Evolutionary conservation across 2,797 vertebrate species (phyloP), one percentile per base, ranked within the genome.

Genomic region (Sebastes nivosus): DNA sequence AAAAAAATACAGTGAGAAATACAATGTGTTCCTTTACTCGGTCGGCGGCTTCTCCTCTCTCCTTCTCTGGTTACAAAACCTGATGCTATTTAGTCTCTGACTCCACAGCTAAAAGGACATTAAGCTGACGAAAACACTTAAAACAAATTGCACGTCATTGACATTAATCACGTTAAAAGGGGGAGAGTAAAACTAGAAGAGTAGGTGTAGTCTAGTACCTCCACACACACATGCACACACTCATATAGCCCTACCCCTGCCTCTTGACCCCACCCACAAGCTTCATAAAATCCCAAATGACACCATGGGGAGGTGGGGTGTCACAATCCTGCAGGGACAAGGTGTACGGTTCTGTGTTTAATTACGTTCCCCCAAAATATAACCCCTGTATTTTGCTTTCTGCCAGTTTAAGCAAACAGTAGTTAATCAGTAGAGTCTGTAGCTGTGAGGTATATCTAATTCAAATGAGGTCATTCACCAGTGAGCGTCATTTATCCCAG

Each of bases 401-500:
- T 80, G 67, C 50, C 79, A 79, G 67, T 81, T 84, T 80, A 64
- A 82, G 58, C 79, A 83, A 87, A 86, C 34, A 67, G 6, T 14
- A 32, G 60, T 68, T 79, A 79, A 84, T 86, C 79, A 81, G 68
- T 79, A 58, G 34, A 89, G 80, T 75, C 29, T 12, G 65, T 61
- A 60, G 61, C 77, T 92, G 80, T 73, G 78, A 90, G 84, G 61
- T 76, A 75, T 80, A 88, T 80, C 71, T 82, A 78, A 79, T 87
- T 90, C 36, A 86, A 84, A 79, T 82, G 38, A 64, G 46, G 29
- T 72, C 54, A 88, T 77, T 86, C 67, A 84, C 79, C 79, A 72
- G 29, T 74, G 74, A 70, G 68, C 8, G 10, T 85, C 87, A 88
- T 88, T 74, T 78, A 88, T 91, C 92, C 82, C 38, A 24, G 38